Evolutionary conservation across 2,888 invertebrate genomes (phyloP).

Genomic region (Chaetogeoica ovagalla): DNA sequence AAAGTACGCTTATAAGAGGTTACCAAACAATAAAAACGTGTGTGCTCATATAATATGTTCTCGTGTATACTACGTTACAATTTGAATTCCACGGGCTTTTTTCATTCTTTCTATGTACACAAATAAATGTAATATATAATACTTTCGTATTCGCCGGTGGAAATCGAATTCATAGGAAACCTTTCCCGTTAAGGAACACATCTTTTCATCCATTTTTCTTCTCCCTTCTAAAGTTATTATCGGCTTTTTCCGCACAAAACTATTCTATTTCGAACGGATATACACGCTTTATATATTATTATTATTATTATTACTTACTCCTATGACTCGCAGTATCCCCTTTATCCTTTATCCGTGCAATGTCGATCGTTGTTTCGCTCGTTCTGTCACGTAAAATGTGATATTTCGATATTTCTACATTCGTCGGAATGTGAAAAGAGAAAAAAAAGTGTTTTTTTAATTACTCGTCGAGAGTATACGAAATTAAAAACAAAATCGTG

Average conservation of each 20-base stretch:
- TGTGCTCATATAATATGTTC: not conserved
- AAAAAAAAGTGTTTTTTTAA: too few relatives aligned
- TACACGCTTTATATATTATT: not conserved
- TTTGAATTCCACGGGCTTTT: not conserved
- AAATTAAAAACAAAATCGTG: not conserved
- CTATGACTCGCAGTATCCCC: not conserved
- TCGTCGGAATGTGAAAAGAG: too few relatives aligned
- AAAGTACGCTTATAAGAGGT: not conserved
- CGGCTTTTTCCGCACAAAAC: slow-evolving; percentile 2
- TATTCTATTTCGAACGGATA: slow-evolving; percentile 1
- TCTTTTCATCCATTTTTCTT: slow-evolving; percentile 23
- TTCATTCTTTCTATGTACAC: slow-evolving; percentile 21
- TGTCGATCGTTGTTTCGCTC: too few relatives aligned
- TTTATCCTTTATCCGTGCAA: too few relatives aligned
- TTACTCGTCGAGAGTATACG: not conserved
- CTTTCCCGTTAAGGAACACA: not conserved
- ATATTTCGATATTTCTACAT: too few relatives aligned
- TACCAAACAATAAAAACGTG: slow-evolving; percentile 19
- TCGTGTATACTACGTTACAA: not conserved
- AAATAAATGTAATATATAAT: slow-evolving; percentile 28
- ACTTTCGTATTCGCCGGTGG: not conserved
- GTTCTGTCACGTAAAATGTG: too few relatives aligned
- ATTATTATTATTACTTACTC: too few relatives aligned
- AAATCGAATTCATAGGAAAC: slow-evolving; percentile 32
- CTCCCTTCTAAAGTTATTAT: not conserved